Conservation (phyloP, 2,888 invertebrate species). For the Aspidiotus rigidus region DNA sequence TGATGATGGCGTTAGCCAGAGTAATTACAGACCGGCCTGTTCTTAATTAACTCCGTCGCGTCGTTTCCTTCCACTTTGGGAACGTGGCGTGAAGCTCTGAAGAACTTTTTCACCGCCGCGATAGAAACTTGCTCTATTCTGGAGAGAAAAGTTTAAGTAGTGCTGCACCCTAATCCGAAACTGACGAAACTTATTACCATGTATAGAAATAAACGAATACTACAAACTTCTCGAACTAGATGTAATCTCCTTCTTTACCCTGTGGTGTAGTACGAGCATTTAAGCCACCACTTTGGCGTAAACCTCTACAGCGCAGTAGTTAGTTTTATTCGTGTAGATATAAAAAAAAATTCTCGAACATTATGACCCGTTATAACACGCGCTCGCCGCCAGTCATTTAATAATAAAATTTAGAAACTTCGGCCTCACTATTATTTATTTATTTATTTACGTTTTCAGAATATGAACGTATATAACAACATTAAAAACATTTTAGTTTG, state of each 20-base stretch:
- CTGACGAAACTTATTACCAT: constrained; percentile 1
- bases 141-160: background rate
- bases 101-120: background rate
- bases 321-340: background rate
- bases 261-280: background rate
- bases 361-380: background rate
- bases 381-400: constrained; percentile 25
- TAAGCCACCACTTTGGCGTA: no score
- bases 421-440: constrained; percentile 27
- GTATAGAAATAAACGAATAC: background rate
- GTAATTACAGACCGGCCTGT: constrained; percentile 1
- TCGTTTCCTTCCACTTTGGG: constrained; percentile 2
- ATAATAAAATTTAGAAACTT: constrained; percentile 30
- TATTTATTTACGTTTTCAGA: constrained; percentile 9
- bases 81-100: background rate
- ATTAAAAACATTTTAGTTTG: background rate
- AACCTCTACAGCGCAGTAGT: background rate
- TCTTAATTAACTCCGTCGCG: constrained; percentile 1
- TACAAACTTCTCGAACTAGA: background rate
- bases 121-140: background rate
- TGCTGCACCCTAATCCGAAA: background rate
- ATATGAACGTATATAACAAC: background rate
- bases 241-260: constrained; percentile 4
- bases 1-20: background rate
- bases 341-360: background rate